Conservation (phyloP, 2,888 invertebrate species). For the Cheilosia grossa region DNA sequence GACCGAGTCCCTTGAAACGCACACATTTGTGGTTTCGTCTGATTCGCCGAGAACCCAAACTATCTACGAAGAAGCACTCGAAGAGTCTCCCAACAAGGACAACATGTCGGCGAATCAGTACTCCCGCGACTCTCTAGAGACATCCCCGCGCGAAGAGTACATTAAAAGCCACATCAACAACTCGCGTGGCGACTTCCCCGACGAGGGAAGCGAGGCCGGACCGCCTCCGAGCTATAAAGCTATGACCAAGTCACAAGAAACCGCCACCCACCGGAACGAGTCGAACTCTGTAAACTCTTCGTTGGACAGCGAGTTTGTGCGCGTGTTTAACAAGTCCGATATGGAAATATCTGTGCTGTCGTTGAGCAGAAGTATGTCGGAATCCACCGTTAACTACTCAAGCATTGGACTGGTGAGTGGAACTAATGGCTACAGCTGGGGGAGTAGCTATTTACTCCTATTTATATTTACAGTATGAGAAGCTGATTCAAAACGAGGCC, state of each 20-base stretch:
- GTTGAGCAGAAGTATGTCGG: constrained; percentile 76
- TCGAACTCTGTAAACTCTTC: constrained; percentile 48
- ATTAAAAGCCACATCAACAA: constrained; percentile 77
- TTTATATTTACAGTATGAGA: constrained; percentile 83
- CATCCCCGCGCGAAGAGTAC: constrained; percentile 49
- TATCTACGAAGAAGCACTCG: constrained; percentile 51
- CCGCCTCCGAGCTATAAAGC: constrained; percentile 73
- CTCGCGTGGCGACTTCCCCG: constrained; percentile 76
- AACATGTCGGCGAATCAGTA: constrained; percentile 72
- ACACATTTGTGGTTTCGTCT: constrained; percentile 51
- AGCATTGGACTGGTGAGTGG: constrained; percentile 79
- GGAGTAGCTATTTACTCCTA: neutral
- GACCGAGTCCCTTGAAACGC: constrained; percentile 20
- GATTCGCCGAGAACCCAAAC: constrained; percentile 19
- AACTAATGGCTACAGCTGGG: neutral
- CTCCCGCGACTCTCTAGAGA: constrained; percentile 58
- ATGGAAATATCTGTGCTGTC: constrained; percentile 75
- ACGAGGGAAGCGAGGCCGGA: constrained; percentile 29
- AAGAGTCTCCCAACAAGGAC: constrained; percentile 71
- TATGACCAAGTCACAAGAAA: constrained; percentile 17
- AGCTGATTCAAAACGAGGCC: constrained; percentile 88
- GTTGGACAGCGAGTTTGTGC: constrained; percentile 77
- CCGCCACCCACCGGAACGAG: constrained; percentile 1
- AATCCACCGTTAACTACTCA: constrained; percentile 78
- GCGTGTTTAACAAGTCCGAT: constrained; percentile 78